A percentile compares a stretch with the other conserved stretches of the same genome.
phyloP scores from a whole-genome alignment of 2,113 vertebrate species.

The Anolis sagrei region DNA sequence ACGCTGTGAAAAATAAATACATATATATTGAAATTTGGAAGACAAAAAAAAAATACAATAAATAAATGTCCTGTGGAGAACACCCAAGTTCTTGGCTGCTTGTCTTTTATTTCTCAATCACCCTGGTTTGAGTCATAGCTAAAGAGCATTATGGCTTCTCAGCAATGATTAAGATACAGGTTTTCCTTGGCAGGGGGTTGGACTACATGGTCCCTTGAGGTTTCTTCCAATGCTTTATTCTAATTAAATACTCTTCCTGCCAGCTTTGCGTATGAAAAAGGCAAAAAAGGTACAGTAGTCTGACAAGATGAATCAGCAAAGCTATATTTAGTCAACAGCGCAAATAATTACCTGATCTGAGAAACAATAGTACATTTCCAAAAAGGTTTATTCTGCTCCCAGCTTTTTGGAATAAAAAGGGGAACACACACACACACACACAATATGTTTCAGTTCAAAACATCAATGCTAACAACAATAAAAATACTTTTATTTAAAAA shows the following conservation, averaged over 20 bases:
- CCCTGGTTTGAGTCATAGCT: not conserved
- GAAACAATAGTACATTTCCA: not conserved
- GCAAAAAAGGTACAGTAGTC: not conserved
- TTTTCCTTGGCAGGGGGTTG: too few relatives aligned
- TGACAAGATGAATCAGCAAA: too few relatives aligned
- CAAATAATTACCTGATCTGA: not conserved
- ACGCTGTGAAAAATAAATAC: conserved; percentile 62
- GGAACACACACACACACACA: too few relatives aligned
- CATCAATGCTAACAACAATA: not conserved
- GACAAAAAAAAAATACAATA: conserved; percentile 67
- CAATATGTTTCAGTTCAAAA: not conserved
- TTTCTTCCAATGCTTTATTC: too few relatives aligned
- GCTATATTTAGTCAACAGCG: not conserved
- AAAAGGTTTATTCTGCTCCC: not conserved
- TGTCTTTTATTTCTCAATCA: not conserved
- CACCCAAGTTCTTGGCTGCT: conserved; percentile 33
- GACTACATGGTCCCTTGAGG: too few relatives aligned
- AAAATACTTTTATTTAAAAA: not conserved
- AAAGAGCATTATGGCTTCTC: not conserved
- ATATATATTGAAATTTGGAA: not conserved
- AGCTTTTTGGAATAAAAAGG: not conserved
- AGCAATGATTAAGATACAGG: not conserved
- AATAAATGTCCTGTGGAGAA: conserved; percentile 67
- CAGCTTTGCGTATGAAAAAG: not conserved
- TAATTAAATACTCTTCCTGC: not conserved